These are phyloP conservation scores for Takifugu rubripes DNA, from an alignment of 2,797 vertebrate genomes.

Conservation along the genomic window DNA sequence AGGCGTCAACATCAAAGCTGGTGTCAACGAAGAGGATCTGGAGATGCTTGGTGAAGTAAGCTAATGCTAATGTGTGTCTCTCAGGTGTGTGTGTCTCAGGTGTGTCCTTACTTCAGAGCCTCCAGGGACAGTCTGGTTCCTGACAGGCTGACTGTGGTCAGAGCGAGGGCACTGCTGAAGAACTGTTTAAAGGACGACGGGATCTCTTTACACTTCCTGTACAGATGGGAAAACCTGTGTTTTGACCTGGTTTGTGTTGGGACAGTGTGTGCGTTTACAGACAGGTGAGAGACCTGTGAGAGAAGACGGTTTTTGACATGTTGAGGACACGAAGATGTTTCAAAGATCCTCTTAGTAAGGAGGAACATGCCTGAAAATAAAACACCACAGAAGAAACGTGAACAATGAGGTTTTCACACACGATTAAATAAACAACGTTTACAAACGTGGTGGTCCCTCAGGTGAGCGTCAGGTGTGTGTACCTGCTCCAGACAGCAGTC, in stretches of 20 bases:
- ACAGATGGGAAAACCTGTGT: not conserved
- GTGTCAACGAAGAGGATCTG: no score
- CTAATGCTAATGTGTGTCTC: no score
- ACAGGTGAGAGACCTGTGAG: constrained; percentile 78
- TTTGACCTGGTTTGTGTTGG: no score
- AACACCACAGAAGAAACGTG: not conserved
- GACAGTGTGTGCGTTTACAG: no score
- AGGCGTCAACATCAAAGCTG: no score
- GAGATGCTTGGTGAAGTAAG: no score
- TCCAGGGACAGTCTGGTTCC: constrained; percentile 89
- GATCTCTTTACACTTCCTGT: constrained; percentile 90
- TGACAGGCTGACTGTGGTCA: constrained; percentile 86
- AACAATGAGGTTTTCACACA: no score
- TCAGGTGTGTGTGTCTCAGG: not conserved
- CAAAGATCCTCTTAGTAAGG: constrained; percentile 87
- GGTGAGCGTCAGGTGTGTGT: not conserved
- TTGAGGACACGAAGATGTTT: constrained; percentile 87
- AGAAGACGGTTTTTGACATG: constrained; percentile 88
- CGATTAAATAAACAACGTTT: no score
- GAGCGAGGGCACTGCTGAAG: constrained; percentile 85
- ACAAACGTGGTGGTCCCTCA: not conserved
- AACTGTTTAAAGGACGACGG: constrained; percentile 90
- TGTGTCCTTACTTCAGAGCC: constrained; percentile 86
- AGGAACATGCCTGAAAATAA: constrained; percentile 80
- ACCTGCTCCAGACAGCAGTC: constrained; percentile 93